Evolutionary conservation across 2,888 invertebrate species (phyloP).

Genomic region (Drosophila robusta): DNA sequence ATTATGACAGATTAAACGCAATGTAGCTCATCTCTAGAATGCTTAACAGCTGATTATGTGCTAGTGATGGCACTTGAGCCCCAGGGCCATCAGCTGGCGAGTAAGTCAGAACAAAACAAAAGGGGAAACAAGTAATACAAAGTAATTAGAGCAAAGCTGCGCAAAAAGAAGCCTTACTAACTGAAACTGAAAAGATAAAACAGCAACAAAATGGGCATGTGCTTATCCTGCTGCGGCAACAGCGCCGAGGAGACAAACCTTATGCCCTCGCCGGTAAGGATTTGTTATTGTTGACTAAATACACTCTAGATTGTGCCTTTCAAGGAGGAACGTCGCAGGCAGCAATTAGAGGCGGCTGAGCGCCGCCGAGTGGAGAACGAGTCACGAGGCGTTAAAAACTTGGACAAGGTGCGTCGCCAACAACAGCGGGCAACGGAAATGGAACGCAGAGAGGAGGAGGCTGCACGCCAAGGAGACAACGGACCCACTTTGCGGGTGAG

Average conservation of each 20-base stretch:
- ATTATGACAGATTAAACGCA: neutral
- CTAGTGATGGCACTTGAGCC: slow-evolving; percentile 41
- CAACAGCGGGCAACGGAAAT: slow-evolving; percentile 87
- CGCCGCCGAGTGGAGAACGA: slow-evolving; percentile 87
- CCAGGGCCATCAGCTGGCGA: slow-evolving; percentile 42
- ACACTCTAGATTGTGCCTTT: slow-evolving; percentile 15
- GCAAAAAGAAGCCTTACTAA: slow-evolving; percentile 63
- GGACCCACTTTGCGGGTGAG: slow-evolving; percentile 47
- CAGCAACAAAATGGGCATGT: slow-evolving; percentile 72
- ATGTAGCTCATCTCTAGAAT: slow-evolving; percentile 26
- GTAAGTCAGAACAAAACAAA: slow-evolving; percentile 66
- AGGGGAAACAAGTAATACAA: slow-evolving; percentile 33
- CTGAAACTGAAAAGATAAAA: slow-evolving; percentile 15
- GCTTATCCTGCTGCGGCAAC: slow-evolving; percentile 79
- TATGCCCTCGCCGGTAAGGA: slow-evolving; percentile 82
- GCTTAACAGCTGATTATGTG: slow-evolving; percentile 32
- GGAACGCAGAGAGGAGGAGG: slow-evolving; percentile 87
- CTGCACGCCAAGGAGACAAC: slow-evolving; percentile 75
- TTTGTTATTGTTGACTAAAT: neutral
- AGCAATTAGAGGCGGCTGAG: slow-evolving; percentile 90
- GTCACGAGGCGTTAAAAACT: slow-evolving; percentile 88
- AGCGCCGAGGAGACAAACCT: slow-evolving; percentile 79
- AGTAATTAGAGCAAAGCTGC: slow-evolving; percentile 44
- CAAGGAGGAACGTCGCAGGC: slow-evolving; percentile 88
- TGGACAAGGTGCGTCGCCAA: slow-evolving; percentile 87